Percentiles rank a stretch among this genome's conserved stretches.
These are phyloP conservation scores for Copsychus sechellarum DNA, from an alignment of 2,113 vertebrate species.

Conservation along the genomic window DNA sequence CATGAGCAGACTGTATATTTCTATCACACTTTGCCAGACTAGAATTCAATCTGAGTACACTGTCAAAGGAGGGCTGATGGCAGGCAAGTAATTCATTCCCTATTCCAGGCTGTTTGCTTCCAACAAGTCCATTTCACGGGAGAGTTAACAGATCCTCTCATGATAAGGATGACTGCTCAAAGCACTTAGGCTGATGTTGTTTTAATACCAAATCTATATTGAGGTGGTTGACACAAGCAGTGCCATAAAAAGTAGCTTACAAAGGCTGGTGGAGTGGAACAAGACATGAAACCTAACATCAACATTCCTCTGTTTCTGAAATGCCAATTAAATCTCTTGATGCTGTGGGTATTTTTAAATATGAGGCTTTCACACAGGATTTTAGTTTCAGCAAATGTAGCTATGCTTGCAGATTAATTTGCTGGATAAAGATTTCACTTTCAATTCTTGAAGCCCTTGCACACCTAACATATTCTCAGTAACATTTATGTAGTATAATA, in stretches of 20 bases:
- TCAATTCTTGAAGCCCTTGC: not conserved
- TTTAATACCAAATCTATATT: conserved; percentile 20
- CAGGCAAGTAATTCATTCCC: conserved; percentile 35
- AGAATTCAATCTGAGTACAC: not conserved
- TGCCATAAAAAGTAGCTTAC: not conserved
- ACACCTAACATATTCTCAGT: not conserved
- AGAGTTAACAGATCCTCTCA: conserved; percentile 32
- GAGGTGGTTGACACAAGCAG: conserved; percentile 32
- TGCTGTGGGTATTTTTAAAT: not conserved
- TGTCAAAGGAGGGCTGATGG: not conserved
- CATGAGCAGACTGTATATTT: not conserved
- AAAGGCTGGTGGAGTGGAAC: conserved; percentile 35
- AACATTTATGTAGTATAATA: not conserved
- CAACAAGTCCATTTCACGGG: conserved; percentile 52
- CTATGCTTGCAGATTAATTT: not conserved
- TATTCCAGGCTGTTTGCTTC: conserved; percentile 45
- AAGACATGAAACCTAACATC: conserved; percentile 2
- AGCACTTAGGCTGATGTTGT: conserved; percentile 42
- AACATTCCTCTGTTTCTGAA: not conserved
- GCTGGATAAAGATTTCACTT: not conserved
- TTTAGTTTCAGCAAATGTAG: not conserved
- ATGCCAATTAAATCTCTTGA: not conserved
- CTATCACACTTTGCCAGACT: not conserved
- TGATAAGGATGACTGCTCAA: conserved; percentile 53
- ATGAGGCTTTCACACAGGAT: not conserved